Base-by-base conservation (phyloP, 2,888 invertebrate genomes). In the Anoplius nigerrimus region DNA sequence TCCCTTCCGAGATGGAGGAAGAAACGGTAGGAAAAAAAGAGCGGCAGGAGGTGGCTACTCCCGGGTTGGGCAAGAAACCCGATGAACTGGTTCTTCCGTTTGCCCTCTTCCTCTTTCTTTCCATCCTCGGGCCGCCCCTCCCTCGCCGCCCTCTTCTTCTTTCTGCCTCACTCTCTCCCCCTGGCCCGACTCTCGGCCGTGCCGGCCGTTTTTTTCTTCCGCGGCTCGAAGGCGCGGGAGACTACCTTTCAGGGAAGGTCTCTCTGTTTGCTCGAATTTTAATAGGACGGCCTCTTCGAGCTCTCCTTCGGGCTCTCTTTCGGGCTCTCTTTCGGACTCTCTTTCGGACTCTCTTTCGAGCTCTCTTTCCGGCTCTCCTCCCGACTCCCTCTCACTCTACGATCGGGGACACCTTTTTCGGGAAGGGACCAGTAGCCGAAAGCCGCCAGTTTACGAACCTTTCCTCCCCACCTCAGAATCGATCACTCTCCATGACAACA, bases 41-140 rank as follows among this genome's bases (percentile, higher is more conserved):
- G 34, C 8, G 34, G 34, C 34, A 8, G 34, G 34, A 34, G 34
- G n/a, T n/a, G 1, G 34, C 34, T 34, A 34, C 34, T 34, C 4
- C 4, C 58, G 68, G 43, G 66, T 61, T 57, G 63, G 53, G 48
- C 71, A 75, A 76, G 74, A 82, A 73, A 77, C 72, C 65, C 73
- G 79, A 75, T 61, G 48, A 64, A 77, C 80, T 71, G 75, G 80
- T 79, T 79, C 71, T 74, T 79, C 68, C 69, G 66, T 64, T 58
- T 48, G 16, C n/a, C n/a, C 18, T 48, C 48, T 48, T 18, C 48
- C 18, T 48, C 48, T 48, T 16, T 46, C 69, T 61, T 71, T 68
- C 63, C 62, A 24, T 53, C 34, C 21, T 4, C 52, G 2, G 4
- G 4, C 18, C 11, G 66, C 66, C 62, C 55, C 51, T 11, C 52